A percentile compares a stretch with the other conserved stretches of the same genome.
phyloP scores from a whole-genome alignment of 2,888 invertebrate genomes.

The Bellardia bayeri region DNA sequence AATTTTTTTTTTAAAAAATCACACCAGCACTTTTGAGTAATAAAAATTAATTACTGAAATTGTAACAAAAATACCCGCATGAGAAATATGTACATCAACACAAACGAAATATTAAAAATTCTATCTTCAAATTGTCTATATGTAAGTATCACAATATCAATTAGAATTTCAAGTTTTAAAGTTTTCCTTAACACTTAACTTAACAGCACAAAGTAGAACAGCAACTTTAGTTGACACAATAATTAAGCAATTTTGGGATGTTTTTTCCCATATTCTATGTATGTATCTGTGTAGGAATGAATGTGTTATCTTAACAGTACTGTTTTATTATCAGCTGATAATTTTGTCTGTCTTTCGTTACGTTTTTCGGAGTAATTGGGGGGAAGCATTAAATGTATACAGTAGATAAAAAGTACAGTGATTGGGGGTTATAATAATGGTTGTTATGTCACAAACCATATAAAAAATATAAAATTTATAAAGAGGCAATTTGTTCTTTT shows the following conservation, averaged over 20 bases:
- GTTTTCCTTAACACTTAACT: background rate
- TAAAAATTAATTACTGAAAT: background rate
- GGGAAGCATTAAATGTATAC: background rate
- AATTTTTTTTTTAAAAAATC: background rate
- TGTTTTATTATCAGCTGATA: slow-evolving; percentile 8
- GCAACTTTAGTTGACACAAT: background rate
- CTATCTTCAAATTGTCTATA: background rate
- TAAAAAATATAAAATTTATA: background rate
- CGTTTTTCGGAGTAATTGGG: background rate
- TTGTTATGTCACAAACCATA: background rate
- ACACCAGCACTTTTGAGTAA: background rate
- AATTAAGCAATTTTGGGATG: slow-evolving; percentile 22
- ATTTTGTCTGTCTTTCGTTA: background rate
- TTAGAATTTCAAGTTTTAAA: background rate
- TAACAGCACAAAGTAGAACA: background rate
- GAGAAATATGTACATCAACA: background rate
- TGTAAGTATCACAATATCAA: background rate
- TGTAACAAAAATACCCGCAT: slow-evolving; percentile 8
- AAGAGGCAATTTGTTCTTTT: background rate
- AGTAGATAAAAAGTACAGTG: background rate
- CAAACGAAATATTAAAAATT: background rate
- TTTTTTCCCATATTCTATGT: background rate
- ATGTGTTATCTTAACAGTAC: slow-evolving; percentile 14
- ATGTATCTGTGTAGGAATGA: background rate
- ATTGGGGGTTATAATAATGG: background rate